Evolutionary conservation across 2,797 vertebrate species (phyloP).

Genomic region (Onychomys arenicola): DNA sequence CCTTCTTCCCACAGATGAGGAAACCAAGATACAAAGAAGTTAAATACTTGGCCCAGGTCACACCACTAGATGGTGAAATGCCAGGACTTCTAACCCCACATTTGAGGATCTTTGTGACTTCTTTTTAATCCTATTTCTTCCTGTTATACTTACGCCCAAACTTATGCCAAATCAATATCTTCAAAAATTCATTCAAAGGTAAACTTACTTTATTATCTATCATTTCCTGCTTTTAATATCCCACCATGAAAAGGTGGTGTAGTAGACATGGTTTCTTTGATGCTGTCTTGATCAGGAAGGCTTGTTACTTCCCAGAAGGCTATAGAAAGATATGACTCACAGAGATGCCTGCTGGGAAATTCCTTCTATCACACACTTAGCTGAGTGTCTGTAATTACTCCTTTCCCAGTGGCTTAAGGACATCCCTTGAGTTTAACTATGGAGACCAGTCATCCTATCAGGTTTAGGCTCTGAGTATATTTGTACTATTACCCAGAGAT

Average conservation of each 20-base stretch:
- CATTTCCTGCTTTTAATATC: background rate
- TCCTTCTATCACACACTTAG: background rate
- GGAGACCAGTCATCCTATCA: background rate
- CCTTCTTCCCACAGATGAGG: slow-evolving; percentile 14
- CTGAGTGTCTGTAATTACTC: background rate
- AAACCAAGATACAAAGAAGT: slow-evolving; percentile 5
- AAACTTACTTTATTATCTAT: background rate
- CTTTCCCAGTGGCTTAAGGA: background rate
- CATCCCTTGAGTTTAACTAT: slow-evolving; percentile 57
- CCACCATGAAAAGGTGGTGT: background rate
- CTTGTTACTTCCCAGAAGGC: slow-evolving; percentile 4
- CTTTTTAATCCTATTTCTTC: background rate
- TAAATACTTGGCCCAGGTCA: background rate
- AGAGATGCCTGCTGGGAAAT: slow-evolving; percentile 20
- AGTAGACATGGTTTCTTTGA: slow-evolving; percentile 13
- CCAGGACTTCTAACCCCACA: background rate
- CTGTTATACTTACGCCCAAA: background rate
- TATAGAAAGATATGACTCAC: background rate
- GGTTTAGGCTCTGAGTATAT: slow-evolving; percentile 8
- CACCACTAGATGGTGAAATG: background rate
- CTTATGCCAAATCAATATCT: background rate
- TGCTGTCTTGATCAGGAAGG: slow-evolving; percentile 5
- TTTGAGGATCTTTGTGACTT: background rate
- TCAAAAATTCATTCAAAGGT: slow-evolving; percentile 15
- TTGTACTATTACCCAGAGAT: slow-evolving; percentile 4